Evolutionary conservation across 2,888 invertebrate genomes (phyloP).

Genomic region (Colostygia pectinataria): DNA sequence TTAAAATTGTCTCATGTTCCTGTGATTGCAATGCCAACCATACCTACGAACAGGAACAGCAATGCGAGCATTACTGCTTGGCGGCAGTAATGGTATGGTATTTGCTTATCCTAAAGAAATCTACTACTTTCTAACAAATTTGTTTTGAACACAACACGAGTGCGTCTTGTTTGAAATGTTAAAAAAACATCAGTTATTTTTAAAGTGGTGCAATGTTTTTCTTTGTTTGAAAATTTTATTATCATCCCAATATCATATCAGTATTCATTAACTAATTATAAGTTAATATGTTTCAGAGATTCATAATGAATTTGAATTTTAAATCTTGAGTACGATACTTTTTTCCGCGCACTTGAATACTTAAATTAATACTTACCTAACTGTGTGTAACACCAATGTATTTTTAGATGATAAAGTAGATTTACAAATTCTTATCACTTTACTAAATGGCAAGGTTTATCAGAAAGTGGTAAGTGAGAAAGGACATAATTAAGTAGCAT

Average conservation of each 20-base stretch:
- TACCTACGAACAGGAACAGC: too few relatives aligned
- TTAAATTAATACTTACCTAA: conserved; percentile 6
- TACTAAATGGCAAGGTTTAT: too few relatives aligned
- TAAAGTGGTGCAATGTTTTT: too few relatives aligned
- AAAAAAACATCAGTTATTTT: too few relatives aligned
- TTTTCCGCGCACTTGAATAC: conserved; percentile 14
- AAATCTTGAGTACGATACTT: conserved; percentile 3
- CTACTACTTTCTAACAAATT: too few relatives aligned
- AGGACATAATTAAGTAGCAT: not conserved
- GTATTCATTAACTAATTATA: conserved; percentile 22
- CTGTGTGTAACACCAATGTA: conserved; percentile 15
- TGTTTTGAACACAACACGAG: too few relatives aligned
- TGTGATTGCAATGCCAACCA: too few relatives aligned
- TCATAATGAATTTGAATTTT: conserved; percentile 7
- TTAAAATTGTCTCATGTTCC: too few relatives aligned
- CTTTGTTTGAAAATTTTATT: not conserved
- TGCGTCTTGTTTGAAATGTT: too few relatives aligned
- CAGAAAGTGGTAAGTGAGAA: not conserved
- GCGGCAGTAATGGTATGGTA: too few relatives aligned
- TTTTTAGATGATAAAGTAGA: conserved; percentile 5
- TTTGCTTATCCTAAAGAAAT: too few relatives aligned
- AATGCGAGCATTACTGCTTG: too few relatives aligned
- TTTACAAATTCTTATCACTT: conserved; percentile 5
- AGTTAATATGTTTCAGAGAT: conserved; percentile 1
- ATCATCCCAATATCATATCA: conserved; percentile 24